Percentiles rank a stretch among this genome's conserved stretches.
These are phyloP conservation scores for Sterna hirundo DNA, from an alignment of 2,113 vertebrate genomes.

Conservation along the genomic window DNA sequence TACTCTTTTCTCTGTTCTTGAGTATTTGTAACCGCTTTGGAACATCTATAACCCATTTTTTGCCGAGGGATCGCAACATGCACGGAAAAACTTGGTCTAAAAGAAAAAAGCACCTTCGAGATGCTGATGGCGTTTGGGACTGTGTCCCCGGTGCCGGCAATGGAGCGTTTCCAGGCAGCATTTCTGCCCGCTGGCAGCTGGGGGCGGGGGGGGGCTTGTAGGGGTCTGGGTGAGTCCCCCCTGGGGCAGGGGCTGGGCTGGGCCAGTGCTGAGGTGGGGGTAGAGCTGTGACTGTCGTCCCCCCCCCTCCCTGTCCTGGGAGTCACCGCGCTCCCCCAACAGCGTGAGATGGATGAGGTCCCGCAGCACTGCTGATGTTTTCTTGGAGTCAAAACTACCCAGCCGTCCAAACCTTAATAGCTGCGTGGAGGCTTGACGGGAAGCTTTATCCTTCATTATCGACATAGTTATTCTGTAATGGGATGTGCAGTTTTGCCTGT, in stretches of 20 bases:
- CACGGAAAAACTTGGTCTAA: not conserved
- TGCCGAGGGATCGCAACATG: accelerated
- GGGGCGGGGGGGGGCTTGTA: not conserved
- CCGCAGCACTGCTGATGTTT: not conserved
- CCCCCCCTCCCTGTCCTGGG: not conserved
- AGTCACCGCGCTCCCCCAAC: not conserved
- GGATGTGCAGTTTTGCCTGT: not conserved
- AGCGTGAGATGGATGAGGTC: not conserved
- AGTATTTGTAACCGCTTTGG: not conserved
- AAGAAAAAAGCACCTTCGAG: not conserved
- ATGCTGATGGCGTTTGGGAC: not conserved
- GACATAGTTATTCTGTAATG: not conserved
- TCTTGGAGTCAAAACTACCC: not conserved
- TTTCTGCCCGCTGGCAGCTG: not conserved
- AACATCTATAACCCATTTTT: not conserved
- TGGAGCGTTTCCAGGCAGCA: not conserved
- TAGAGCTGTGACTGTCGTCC: not conserved
- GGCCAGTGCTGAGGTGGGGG: not conserved
- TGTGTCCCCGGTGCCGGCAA: not conserved
- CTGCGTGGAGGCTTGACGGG: not conserved
- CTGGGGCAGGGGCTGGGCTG: not conserved
- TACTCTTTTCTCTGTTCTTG: not conserved
- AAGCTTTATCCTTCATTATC: not conserved
- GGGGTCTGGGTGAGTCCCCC: accelerated
- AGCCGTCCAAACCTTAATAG: not conserved